Base-by-base conservation (phyloP, 2,888 invertebrate genomes). In the Stegana nigrithorax region DNA sequence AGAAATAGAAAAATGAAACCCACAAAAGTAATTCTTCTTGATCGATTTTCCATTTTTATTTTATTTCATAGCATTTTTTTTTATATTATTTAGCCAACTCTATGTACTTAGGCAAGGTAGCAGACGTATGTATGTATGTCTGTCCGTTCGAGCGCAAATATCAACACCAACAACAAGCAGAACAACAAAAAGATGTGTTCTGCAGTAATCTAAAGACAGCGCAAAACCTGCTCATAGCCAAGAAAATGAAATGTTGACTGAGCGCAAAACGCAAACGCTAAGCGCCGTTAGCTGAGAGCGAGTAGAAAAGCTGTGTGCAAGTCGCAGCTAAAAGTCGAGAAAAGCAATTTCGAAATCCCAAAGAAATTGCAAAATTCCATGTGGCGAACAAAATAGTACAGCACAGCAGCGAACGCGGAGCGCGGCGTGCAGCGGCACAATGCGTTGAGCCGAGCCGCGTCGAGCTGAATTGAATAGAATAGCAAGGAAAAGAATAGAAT, bases 341-440 rank as follows among this genome's bases (percentile, higher is more conserved):
- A 80, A 80, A 78, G 78, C 80, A 80, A 79, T 80, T 80, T 80
- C 73, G 69, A 77, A 79, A 76, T 75, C 75, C 73, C 75, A 75
- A 73, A 80, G 75, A 80, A 79, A 79, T 79, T 77, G 79, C 72
- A 72, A 80, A 78, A 80, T 79, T 80, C 78, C 80, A 80, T 78
- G 75, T 67, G 75, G 75, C 71, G 65, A 63, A 56, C 36, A 21
- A 36, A 55, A 36, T 47, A 23, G 47, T 25, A 14, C 21, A 47
- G 25, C n/a, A n/a, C n/a, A n/a, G n/a, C n/a, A n/a, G n/a, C 51
- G 12, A 14, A 36, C 25, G 42, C 39, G n/a, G 19, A n/a, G 42
- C 27, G 19, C 25, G 17, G 19, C 47, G 32, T 23, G 39, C 36
- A 56, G 14, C 64, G 67, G 65, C 63, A 64, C 63, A 65, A 59